A percentile compares a stretch with the other conserved stretches of the same genome.
phyloP scores from a whole-genome alignment of 2,113 vertebrate genomes.

The Podilymbus podiceps region DNA sequence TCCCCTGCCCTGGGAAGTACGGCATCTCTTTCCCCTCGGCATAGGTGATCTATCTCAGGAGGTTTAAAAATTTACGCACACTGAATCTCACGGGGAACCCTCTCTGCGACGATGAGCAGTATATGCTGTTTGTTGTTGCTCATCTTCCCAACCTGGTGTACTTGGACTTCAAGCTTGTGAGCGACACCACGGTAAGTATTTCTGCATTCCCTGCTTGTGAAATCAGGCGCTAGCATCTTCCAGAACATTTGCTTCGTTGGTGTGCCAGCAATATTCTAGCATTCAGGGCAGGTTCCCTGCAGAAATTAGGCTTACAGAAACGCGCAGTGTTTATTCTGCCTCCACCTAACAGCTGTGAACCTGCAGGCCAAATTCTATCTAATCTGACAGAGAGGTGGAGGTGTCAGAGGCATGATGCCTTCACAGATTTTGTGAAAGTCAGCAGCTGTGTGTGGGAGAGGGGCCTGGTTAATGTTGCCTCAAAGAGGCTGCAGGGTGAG shows the following conservation, averaged over 20 bases:
- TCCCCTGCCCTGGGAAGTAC: not conserved
- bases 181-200: constrained; percentile 76
- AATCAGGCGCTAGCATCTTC: not conserved
- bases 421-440: constrained; percentile 35
- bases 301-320: constrained; percentile 28
- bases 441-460: constrained; percentile 44
- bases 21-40: not conserved
- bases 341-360: constrained; percentile 49
- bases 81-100: constrained; percentile 86
- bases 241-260: not conserved
- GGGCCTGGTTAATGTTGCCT: not conserved
- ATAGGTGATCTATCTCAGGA: constrained; percentile 85
- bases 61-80: constrained; percentile 75
- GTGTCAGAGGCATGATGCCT: constrained; percentile 28
- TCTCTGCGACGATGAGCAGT: constrained; percentile 69
- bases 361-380: constrained; percentile 57
- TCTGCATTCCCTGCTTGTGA: not conserved
- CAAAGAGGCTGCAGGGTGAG: constrained; percentile 9
- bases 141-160: constrained; percentile 82
- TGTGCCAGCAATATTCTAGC: not conserved
- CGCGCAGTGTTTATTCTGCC: constrained; percentile 18
- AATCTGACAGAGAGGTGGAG: constrained; percentile 34
- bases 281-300: constrained; percentile 7
- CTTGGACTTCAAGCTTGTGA: constrained; percentile 82
- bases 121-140: constrained; percentile 77